Conservation (phyloP, 64 coral and sea anemone species). For the Trachythela sp. region DNA sequence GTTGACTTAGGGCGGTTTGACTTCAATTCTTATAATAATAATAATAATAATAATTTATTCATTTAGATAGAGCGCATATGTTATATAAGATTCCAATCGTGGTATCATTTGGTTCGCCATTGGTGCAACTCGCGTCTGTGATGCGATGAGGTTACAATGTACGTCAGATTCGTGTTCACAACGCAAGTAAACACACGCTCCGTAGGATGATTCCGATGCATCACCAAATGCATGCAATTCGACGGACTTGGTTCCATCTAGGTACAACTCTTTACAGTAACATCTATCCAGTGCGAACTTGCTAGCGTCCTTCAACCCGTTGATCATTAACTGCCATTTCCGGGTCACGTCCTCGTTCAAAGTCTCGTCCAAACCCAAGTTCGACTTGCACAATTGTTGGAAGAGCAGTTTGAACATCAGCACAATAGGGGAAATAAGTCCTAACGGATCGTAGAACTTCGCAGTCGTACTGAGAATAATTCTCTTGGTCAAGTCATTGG, state of each 20-base stretch:
- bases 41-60: too few species aligned
- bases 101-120: slow-evolving; percentile 40
- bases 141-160: neutral
- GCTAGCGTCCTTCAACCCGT: neutral
- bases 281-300: slow-evolving; percentile 21
- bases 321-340: slow-evolving; percentile 8
- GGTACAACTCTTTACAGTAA: neutral
- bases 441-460: slow-evolving; percentile 39
- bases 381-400: slow-evolving; percentile 32
- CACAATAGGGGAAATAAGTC: slow-evolving; percentile 19
- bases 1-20: neutral
- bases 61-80: too few species aligned
- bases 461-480: slow-evolving; percentile 10
- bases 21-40: neutral
- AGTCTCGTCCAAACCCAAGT: slow-evolving; percentile 28
- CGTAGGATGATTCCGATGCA: slow-evolving; percentile 35
- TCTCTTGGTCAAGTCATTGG: neutral
- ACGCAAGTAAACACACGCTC: slow-evolving; percentile 26
- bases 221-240: slow-evolving; percentile 41
- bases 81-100: slow-evolving; percentile 31
- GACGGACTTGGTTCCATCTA: neutral
- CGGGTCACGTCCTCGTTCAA: neutral
- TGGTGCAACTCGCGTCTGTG: slow-evolving; percentile 18
- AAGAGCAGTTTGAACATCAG: slow-evolving; percentile 41
- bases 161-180: neutral